Evolutionary conservation across 30 jellyfish, hydroid and myxozoan species (phyloP).

Genomic region (Cassiopea andromeda): DNA sequence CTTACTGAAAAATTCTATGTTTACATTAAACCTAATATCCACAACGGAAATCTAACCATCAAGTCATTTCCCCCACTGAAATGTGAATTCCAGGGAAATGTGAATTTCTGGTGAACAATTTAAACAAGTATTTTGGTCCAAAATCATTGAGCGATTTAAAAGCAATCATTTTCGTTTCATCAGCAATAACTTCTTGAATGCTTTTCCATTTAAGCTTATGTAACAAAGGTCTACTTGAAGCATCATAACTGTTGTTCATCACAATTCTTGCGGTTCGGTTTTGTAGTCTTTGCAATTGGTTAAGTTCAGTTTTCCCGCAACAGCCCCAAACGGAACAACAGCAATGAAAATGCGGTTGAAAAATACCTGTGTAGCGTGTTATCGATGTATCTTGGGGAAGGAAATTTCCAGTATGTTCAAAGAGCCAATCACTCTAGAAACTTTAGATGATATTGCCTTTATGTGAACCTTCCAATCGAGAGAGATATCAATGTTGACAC

Average conservation of each 20-base stretch:
- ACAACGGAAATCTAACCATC: too few species aligned
- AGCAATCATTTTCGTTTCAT: background rate
- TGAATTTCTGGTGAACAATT: background rate
- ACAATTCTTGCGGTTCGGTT: background rate
- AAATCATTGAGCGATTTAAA: background rate
- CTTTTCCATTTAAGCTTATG: background rate
- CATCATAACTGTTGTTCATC: background rate
- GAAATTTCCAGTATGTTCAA: background rate
- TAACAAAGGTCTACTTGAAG: background rate
- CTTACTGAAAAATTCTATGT: too few species aligned
- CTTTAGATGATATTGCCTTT: background rate
- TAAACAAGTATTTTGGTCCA: background rate
- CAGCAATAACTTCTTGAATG: background rate
- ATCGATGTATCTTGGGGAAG: background rate
- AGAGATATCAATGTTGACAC: background rate
- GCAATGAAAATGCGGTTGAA: background rate
- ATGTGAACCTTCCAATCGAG: conserved; percentile 7
- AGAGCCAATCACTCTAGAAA: background rate
- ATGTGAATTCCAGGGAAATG: background rate
- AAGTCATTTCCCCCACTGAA: too few species aligned
- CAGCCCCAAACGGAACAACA: conserved; percentile 1
- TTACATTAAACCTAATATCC: too few species aligned
- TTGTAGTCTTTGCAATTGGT: background rate
- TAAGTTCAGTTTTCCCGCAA: background rate
- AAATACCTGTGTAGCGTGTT: background rate